Evolutionary conservation across 2,797 vertebrate species (phyloP).

Genomic region (Silurus aristotelis): DNA sequence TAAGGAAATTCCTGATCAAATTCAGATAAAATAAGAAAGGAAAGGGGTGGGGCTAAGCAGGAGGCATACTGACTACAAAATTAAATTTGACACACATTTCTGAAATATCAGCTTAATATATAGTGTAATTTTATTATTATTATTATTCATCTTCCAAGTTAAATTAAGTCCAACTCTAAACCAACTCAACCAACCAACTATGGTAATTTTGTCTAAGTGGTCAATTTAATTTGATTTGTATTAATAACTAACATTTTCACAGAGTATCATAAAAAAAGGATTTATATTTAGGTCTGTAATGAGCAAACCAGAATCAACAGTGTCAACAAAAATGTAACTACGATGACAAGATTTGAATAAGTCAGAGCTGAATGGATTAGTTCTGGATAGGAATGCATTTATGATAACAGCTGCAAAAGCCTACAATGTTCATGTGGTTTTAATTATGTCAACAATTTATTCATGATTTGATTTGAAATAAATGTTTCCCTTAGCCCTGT

Average conservation of each 20-base stretch:
- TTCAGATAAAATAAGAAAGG: too few relatives aligned
- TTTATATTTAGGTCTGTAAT: background rate
- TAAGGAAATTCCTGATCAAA: too few relatives aligned
- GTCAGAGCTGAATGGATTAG: background rate
- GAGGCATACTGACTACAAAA: too few relatives aligned
- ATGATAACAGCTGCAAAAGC: background rate
- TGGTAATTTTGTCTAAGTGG: too few relatives aligned
- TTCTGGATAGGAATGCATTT: background rate
- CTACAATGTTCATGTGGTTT: background rate
- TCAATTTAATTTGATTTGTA: background rate
- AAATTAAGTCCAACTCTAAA: too few relatives aligned
- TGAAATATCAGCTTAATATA: too few relatives aligned
- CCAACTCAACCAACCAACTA: too few relatives aligned
- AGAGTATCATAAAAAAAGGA: background rate
- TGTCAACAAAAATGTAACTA: background rate
- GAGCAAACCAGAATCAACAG: background rate
- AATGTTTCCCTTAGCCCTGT: background rate
- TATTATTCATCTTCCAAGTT: too few relatives aligned
- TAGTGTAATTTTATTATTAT: too few relatives aligned
- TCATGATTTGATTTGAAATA: background rate
- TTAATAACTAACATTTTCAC: background rate
- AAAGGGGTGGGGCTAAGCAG: too few relatives aligned
- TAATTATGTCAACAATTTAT: constrained; percentile 1
- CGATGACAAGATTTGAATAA: background rate
- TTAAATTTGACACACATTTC: too few relatives aligned